Evolutionary conservation across 2,888 invertebrate species (phyloP), one percentile per base, ranked within the genome.

Genomic region (Myathropa florea): DNA sequence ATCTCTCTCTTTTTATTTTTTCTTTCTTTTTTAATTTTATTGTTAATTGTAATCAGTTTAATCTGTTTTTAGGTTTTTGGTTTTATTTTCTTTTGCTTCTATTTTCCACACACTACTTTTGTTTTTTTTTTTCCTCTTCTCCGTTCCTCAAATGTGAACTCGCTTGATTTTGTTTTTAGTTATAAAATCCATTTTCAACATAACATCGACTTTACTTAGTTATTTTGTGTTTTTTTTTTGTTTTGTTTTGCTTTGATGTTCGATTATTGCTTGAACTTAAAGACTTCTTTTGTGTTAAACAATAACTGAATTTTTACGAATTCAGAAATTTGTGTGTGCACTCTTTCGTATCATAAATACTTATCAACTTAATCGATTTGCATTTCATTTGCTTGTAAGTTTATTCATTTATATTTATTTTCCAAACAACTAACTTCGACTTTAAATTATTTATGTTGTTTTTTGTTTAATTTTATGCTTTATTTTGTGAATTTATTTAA

Each of bases 211-310:
- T 57, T 80, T 1, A 39, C 18, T 26, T 26, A 26, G 24, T 26
- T 55, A 55, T 23, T 18, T 53, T 18, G n/a, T 6, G n/a, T n/a
- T 21, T 60, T 33, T 63, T 21, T 28, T 9, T 1, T 12, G 12
- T 63, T 68, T 71, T 57, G 59, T 26, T 46, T 55, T 55, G 46
- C 46, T 14, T 80, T 81, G 67, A 36, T 21, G 59, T 67, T 71
- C 68, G 61, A 80, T 83, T 83, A 88, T 83, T 86, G 88, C 83
- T 88, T 86, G 71, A 88, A 88, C 88, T 83, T 79, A 88, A 84
- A 86, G 18, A 80, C 61, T 75, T 83, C 70, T 63, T 78, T 77
- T 83, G 55, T 82, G 77, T 85, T 57, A 84, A 72, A 81, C 77
- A 55, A 72, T 55, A 80, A 68, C 68, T 70, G 68, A 87, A 73